Evolutionary conservation across 2,888 invertebrate genomes (phyloP), one percentile per base, ranked within the genome.

Genomic region (Drosophila pseudotakahashii): DNA sequence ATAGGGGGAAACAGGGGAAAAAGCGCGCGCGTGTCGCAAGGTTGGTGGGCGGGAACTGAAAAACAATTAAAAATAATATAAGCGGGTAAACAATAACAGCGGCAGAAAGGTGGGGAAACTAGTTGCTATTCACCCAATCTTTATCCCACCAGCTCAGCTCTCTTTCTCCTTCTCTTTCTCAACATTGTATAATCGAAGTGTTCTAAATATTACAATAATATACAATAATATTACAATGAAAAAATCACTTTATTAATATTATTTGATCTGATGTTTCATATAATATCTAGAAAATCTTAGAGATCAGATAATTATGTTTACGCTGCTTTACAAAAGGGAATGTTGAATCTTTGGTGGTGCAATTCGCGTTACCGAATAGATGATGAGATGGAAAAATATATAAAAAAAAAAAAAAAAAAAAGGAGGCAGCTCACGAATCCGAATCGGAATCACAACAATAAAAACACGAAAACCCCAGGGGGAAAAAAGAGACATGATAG

Each of bases 181-280:
- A 14, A 64, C 66, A 80, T 86, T 86, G 81, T 87, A 73, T 84
- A 87, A 87, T 81, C 76, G 78, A 81, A 84, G 76, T 81, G 88
- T 47, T 47, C 47, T 32, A 47, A 47, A 14, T 32, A 32, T 26
- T n/a, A n/a, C n/a, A n/a, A n/a, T n/a, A n/a, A n/a, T n/a, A n/a
- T n/a, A n/a, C n/a, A n/a, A n/a, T n/a, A n/a, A n/a, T n/a, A n/a
- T n/a, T n/a, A n/a, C n/a, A n/a, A n/a, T n/a, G n/a, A n/a, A n/a
- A n/a, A n/a, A n/a, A n/a, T n/a, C n/a, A n/a, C n/a, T n/a, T n/a
- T n/a, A n/a, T n/a, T n/a, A 47, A 14, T 32, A 32, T 26, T 23
- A 23, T 4, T 3, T 19, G 19, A 23, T 23, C 23, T 23, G 4
- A 23, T 23, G 3, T 3, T 23, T 2, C 23, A 23, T 23, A 23